Evolutionary conservation across 2,888 invertebrate genomes (phyloP).

Genomic region (Heliconius aoede): DNA sequence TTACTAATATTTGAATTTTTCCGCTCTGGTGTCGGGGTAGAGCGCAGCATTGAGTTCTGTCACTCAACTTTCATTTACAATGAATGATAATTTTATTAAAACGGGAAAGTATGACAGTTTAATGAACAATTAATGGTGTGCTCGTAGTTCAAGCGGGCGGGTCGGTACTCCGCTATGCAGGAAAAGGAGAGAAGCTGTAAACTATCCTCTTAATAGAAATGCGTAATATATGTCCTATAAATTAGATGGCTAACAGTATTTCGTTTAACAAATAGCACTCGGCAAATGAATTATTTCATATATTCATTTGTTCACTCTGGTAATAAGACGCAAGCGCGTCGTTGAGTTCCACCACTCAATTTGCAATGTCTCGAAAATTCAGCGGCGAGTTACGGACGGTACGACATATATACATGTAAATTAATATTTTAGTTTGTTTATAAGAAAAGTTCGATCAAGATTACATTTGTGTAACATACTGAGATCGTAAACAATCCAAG

Average conservation of each 20-base stretch:
- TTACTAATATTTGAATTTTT: too few species aligned
- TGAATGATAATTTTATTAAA: too few species aligned
- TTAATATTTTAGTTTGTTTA: conserved; percentile 14
- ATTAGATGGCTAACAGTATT: background rate
- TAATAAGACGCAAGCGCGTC: background rate
- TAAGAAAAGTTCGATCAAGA: conserved; percentile 11
- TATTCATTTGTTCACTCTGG: background rate
- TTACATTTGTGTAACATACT: conserved; percentile 30
- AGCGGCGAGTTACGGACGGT: too few species aligned
- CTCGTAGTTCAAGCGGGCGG: too few species aligned
- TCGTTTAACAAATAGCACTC: background rate
- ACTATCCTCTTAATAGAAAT: background rate
- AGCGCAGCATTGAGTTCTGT: too few species aligned
- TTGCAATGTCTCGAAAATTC: background rate
- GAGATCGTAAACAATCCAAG: conserved; percentile 40
- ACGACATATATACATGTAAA: background rate
- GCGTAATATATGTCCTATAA: background rate
- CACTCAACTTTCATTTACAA: too few species aligned
- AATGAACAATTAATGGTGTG: too few species aligned
- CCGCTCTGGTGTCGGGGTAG: too few species aligned
- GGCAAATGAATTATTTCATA: background rate
- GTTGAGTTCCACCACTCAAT: background rate
- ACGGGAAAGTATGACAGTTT: too few species aligned
- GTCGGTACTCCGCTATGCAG: background rate
- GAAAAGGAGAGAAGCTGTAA: background rate